Evolutionary conservation across 2,797 vertebrate genomes (phyloP), one percentile per base, ranked within the genome.

Genomic region (Sebastes jordani): DNA sequence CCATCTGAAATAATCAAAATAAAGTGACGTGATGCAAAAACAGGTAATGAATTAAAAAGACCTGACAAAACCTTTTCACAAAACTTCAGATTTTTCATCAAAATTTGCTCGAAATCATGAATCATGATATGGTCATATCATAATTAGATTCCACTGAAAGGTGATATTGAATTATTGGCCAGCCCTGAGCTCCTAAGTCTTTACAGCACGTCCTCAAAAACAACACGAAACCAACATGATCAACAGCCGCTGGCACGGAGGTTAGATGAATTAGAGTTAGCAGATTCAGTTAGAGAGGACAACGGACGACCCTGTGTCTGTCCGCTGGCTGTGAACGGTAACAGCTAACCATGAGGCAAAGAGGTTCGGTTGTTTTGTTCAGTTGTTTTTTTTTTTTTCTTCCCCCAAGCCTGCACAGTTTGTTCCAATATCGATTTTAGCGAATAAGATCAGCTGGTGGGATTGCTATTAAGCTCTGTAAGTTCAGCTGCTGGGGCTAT

Each of bases 351-450:
- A n/a, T 3, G 7, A 72, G 60, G 60, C 61, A 38, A 22, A 59
- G 46, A 58, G 30, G 13, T 38, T 76, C 23, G 63, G 68, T 79
- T 82, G 70, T 81, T 80, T 76, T 6, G 29, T 6, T n/a, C 64
- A n/a, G 32, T n/a, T 55, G 79, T 46, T 46, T 46, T 46, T 2
- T 7, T 38, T 11, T 30, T 16, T 11, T 69, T 59, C 7, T 14
- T 54, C 49, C 46, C 42, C 52, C 59, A 1, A 20, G 52, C 38
- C 62, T 67, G 71, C 76, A 76, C 73, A 66, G 49, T 11, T 23
- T 65, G 62, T 74, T 63, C 70, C 49, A 78, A 7, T 83, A 90
- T 90, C 42, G 85, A 91, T 91, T 86, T 36, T 6, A 64, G 68
- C 1, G 56, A 78, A 80, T 75, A 64, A 75, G 78, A 89, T 88